phyloP scores from a whole-genome alignment of 1,140 invertebrate species.

The Harpegnathos saltator region DNA sequence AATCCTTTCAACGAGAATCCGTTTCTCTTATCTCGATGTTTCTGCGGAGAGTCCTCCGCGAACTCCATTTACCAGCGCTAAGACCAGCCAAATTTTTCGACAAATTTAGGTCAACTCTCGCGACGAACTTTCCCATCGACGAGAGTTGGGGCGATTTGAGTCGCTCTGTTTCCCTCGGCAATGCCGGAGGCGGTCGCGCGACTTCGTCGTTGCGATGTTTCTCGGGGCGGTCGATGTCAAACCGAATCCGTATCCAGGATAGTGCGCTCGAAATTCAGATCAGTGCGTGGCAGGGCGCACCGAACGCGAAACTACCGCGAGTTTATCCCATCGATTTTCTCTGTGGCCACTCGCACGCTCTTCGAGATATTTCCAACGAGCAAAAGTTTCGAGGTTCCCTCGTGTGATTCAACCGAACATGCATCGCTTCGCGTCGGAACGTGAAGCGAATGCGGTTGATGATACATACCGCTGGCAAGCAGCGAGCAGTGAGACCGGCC shows the following conservation, averaged over 20 bases:
- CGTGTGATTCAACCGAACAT: constrained; percentile 19
- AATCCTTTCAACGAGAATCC: neutral
- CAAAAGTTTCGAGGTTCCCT: constrained; percentile 19
- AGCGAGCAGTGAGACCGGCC: neutral
- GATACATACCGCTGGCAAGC: neutral
- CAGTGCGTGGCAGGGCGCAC: constrained; percentile 55
- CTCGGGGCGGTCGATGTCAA: constrained; percentile 32
- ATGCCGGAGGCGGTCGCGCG: neutral
- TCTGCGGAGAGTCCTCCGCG: neutral
- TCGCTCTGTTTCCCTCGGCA: constrained; percentile 25
- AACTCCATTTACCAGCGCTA: constrained; percentile 9
- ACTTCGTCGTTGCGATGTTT: constrained; percentile 36
- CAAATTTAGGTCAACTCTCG: constrained; percentile 23
- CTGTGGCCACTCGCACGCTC: neutral
- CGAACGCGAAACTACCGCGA: constrained; percentile 48
- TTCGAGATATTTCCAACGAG: constrained; percentile 49
- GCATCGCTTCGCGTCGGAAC: constrained; percentile 15
- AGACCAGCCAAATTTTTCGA: constrained; percentile 37
- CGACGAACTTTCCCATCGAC: constrained; percentile 41
- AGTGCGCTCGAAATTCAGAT: constrained; percentile 69
- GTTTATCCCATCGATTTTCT: constrained; percentile 40
- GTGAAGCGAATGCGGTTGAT: constrained; percentile 13
- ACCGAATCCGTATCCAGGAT: constrained; percentile 64
- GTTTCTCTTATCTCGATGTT: neutral
- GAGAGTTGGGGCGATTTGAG: neutral